phyloP scores from a whole-genome alignment of 2,888 invertebrate genomes.

The Rotaria socialis region DNA sequence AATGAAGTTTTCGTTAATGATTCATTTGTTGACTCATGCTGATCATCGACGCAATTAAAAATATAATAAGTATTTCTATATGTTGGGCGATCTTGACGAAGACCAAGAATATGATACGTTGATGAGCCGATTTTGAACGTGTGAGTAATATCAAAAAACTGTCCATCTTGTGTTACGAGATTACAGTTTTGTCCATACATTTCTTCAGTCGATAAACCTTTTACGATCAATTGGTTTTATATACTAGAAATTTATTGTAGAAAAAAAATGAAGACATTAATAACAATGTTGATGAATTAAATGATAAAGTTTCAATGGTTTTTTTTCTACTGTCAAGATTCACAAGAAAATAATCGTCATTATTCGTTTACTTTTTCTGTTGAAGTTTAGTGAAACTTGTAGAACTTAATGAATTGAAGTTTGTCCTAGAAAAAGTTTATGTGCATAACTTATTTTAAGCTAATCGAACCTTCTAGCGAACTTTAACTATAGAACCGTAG shows the following conservation, averaged over 20 bases:
- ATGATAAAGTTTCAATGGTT: no score
- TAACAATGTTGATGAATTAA: background rate
- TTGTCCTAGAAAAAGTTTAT: no score
- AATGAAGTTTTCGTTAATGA: background rate
- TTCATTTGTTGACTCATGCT: background rate
- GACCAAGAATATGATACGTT: background rate
- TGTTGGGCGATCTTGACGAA: background rate
- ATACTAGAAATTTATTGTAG: no score
- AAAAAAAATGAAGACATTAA: background rate
- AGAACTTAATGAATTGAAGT: no score
- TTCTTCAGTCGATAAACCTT: background rate
- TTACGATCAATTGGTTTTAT: no score
- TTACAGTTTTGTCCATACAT: background rate
- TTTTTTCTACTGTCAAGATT: no score
- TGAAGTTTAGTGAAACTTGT: no score
- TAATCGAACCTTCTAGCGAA: no score
- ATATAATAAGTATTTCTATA: constrained; percentile 9
- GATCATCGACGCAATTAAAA: background rate
- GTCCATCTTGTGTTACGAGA: background rate
- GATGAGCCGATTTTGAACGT: background rate
- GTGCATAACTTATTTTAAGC: no score
- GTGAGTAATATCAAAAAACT: constrained; percentile 14
- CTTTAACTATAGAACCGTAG: no score
- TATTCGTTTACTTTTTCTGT: no score
- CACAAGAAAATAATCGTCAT: no score